Conservation (phyloP, 1,140 invertebrate species). For the Sarcophaga peregrina region DNA sequence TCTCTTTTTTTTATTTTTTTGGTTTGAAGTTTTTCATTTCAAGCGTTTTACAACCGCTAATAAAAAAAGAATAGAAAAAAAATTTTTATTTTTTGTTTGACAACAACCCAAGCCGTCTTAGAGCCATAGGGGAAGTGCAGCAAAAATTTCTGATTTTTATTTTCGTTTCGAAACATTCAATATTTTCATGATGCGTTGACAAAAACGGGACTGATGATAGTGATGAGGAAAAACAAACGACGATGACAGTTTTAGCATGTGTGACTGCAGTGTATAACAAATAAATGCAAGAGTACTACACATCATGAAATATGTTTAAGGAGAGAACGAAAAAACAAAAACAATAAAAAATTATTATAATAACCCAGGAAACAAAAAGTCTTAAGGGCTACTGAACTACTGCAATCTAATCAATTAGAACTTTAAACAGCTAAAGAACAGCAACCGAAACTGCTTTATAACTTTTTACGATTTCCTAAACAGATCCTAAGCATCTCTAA, state of each 20-base stretch:
- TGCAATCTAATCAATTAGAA: no score
- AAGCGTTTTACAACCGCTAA: background rate
- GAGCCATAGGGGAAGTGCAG: background rate
- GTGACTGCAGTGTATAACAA: background rate
- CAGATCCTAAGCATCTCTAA: no score
- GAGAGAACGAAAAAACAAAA: no score
- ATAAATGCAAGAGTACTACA: no score
- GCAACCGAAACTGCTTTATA: no score
- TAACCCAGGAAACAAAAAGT: no score
- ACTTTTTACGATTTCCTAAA: no score
- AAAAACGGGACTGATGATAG: background rate
- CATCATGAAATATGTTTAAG: no score
- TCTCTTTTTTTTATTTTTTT: background rate
- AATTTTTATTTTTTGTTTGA: background rate
- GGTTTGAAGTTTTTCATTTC: background rate
- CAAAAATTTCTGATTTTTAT: constrained; percentile 16
- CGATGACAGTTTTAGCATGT: constrained; percentile 15
- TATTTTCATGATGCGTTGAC: constrained; percentile 35
- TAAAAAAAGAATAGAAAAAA: background rate
- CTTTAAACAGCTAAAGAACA: no score
- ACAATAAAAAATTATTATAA: no score
- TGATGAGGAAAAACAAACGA: no score
- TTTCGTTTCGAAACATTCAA: constrained; percentile 2
- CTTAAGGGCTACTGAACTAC: no score
- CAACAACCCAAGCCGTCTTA: background rate